Evolutionary conservation across 2,113 vertebrate species (phyloP).

Genomic region (Felis chaus): DNA sequence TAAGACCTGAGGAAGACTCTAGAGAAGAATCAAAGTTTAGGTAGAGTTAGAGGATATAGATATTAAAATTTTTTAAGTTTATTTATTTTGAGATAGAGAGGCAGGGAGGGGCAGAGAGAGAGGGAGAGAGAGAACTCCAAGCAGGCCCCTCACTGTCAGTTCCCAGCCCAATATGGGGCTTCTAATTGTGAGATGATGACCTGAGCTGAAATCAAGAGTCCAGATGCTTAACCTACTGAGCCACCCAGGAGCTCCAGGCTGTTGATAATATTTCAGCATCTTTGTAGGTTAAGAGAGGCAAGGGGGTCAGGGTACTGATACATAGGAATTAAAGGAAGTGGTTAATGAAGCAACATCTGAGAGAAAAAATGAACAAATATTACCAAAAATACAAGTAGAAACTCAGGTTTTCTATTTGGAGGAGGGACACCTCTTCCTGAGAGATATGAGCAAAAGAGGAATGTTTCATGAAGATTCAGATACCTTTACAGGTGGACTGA

Average conservation of each 20-base stretch:
- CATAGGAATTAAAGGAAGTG: background rate
- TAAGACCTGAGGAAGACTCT: background rate
- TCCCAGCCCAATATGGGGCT: too few species aligned
- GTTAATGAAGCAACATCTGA: background rate
- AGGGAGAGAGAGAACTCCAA: too few species aligned
- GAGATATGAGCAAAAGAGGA: background rate
- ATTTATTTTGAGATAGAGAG: too few species aligned
- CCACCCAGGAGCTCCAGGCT: too few species aligned
- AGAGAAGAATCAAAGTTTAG: background rate
- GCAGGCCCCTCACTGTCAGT: too few species aligned
- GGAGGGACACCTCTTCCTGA: background rate
- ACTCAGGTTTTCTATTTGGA: background rate
- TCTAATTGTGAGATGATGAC: too few species aligned
- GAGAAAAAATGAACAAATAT: background rate
- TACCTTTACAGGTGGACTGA: background rate
- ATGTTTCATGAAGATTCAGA: background rate
- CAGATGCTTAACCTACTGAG: too few species aligned
- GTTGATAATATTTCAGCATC: background rate
- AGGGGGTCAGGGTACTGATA: background rate
- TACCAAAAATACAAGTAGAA: background rate
- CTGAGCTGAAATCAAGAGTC: too few species aligned
- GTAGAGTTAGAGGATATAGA: background rate
- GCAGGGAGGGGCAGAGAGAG: too few species aligned
- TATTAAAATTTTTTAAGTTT: too few species aligned
- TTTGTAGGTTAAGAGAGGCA: background rate